Evolutionary conservation across 2,888 invertebrate species (phyloP), one percentile per base, ranked within the genome.

Genomic region (Euclidia mi): DNA sequence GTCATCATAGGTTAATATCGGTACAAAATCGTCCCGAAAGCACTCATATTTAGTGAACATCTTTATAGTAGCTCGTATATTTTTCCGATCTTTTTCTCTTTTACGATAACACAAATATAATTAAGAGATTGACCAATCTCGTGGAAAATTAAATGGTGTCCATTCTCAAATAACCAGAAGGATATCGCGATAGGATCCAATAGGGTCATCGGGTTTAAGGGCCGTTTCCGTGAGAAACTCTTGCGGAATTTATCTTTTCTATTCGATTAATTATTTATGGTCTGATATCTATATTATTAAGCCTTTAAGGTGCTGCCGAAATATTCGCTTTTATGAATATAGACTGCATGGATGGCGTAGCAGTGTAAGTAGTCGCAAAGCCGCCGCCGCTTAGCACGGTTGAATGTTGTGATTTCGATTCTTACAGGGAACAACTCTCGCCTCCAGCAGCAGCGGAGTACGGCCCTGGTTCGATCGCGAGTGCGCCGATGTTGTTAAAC

Each of bases 71-170:
- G 38, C 44, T 42, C 29, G 35, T 51, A 65, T 69, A 65, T 59
- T 73, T 65, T 65, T 61, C 53, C 52, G 34, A 55, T 52, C 35
- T 65, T 70, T 63, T 65, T 64, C 44, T 61, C 57, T 55, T 49
- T 40, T 35, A 47, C 40, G 68, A 65, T 69, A 63, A 59, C 55
- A 49, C 55, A 63, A 76, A 69, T 78, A 72, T 70, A 49, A 63
- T 57, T 70, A 75, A 71, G 51, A 66, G 69, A 76, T 74, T 75
- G 81, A 57, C 57, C 80, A 79, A 75, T 72, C 71, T 61, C 49
- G 63, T 75, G 82, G 84, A 84, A 84, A 82, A 82, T 82, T 78
- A 78, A 78, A 84, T 65, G 72, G 69, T 71, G 72, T 67, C 71
- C 71, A 74, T 65, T 68, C 60, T 65, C 73, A 65, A 72, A 79